phyloP scores from a whole-genome alignment of 1,140 invertebrate species.

The Tenebrio molitor region DNA sequence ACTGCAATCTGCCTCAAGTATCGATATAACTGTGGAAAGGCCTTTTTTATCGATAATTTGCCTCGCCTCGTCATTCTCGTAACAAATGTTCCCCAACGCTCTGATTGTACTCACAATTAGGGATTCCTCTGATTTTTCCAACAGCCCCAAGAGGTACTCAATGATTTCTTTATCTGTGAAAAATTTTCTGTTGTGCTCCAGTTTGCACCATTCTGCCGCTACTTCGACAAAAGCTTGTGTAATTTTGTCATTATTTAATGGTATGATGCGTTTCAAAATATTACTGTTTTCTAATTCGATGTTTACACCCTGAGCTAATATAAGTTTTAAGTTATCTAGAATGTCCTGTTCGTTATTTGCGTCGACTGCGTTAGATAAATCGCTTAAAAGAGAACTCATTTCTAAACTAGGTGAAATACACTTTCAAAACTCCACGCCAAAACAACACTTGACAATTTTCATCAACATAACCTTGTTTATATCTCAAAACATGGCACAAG shows the following conservation, averaged over 20 bases:
- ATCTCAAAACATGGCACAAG: not conserved
- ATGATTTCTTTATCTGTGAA: constrained; percentile 75
- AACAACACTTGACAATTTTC: constrained; percentile 7
- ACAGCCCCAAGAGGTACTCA: constrained; percentile 70
- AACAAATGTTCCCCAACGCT: constrained; percentile 90
- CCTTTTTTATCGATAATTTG: constrained; percentile 74
- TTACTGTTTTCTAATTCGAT: constrained; percentile 45
- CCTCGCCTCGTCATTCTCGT: constrained; percentile 83
- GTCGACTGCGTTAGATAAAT: constrained; percentile 39
- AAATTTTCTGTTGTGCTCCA: constrained; percentile 74
- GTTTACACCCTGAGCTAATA: constrained; percentile 21
- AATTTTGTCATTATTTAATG: constrained; percentile 49
- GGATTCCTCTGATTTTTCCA: constrained; percentile 66
- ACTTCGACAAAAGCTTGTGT: constrained; percentile 69
- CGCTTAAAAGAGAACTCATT: constrained; percentile 39
- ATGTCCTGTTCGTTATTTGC: constrained; percentile 40
- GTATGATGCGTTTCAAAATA: constrained; percentile 20
- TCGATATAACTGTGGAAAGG: constrained; percentile 68
- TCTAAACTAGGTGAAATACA: not conserved
- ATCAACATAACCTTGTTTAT: constrained; percentile 41
- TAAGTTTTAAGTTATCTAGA: constrained; percentile 11
- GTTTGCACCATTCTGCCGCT: constrained; percentile 81
- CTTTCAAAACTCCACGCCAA: not conserved
- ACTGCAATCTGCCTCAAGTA: constrained; percentile 65
- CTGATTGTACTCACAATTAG: constrained; percentile 81